Evolutionary conservation across 2,797 vertebrate species (phyloP), one percentile per base, ranked within the genome.

Genomic region (Podarcis siculus): DNA sequence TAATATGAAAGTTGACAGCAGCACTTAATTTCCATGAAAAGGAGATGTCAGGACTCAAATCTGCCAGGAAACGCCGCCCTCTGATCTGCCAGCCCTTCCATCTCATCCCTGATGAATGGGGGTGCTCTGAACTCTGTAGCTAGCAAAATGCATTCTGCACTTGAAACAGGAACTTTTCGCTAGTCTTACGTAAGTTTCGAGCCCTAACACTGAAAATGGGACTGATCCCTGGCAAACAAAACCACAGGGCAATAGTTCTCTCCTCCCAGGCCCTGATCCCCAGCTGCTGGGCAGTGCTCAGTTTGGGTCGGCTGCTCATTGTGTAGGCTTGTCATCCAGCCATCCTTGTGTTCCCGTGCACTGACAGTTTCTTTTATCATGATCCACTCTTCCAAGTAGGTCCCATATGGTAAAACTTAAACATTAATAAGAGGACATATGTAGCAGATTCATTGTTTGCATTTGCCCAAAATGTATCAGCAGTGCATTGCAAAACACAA

Each of bases 391-490:
- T 90, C 71, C 87, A 92, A 86, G 82, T 87, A 91, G 23, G 23
- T 92, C 92, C 93, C 92, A 92, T 94, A 94, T 94, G 92, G 88
- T 89, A 92, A 71, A 86, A 90, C 84, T 85, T 93, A 93, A 94
- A 93, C 94, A 91, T 89, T 87, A 81, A 64, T 85, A 32, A 82
- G 73, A 86, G 77, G 49, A 91, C 94, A 90, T 91, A 93, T 90
- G 93, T 89, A 93, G 89, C 79, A 91, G 27, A 86, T 77, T 79
- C 80, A 82, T 30, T 35, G 69, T 90, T 93, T 79, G 39, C 82
- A 89, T 92, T 94, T 87, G 85, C 90, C 58, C 78, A 78, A 61
- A 93, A 86, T 12, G 17, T 90, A 69, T 21, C 0, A 1, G 30
- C 77, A 66, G 1, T 35, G 9, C 3, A 69, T 76, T 83, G 87